Conservation (phyloP, 2,888 invertebrate genomes). For the Fragum fragum region DNA sequence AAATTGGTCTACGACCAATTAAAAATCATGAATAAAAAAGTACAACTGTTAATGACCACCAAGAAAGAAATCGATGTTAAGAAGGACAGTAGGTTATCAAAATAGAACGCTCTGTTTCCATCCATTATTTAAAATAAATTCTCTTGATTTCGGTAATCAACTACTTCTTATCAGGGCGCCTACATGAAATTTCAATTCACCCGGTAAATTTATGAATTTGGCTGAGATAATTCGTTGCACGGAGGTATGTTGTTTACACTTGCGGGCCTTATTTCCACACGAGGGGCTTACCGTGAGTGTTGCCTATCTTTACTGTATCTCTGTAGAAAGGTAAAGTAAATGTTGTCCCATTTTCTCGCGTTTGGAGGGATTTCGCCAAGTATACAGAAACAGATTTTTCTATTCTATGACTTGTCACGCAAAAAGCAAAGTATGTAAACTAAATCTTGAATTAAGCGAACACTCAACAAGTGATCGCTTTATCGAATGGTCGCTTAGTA, state of each 20-base stretch:
- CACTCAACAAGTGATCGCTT: too few species aligned
- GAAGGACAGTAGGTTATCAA: conserved; percentile 23
- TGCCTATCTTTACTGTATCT: conserved; percentile 53
- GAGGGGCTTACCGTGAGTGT: conserved; percentile 62
- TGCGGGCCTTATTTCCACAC: conserved; percentile 58
- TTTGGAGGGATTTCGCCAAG: conserved; percentile 31
- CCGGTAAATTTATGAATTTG: conserved; percentile 43
- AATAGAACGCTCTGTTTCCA: conserved; percentile 20
- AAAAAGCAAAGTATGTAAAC: too few species aligned
- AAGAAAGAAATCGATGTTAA: not conserved
- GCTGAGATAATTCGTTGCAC: conserved; percentile 44
- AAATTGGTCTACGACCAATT: too few species aligned
- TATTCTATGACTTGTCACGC: too few species aligned
- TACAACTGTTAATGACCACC: not conserved
- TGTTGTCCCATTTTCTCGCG: conserved; percentile 57
- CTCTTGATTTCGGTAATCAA: conserved; percentile 13
- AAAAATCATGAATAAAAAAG: too few species aligned
- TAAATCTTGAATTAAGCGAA: too few species aligned
- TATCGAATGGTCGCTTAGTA: too few species aligned
- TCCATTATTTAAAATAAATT: conserved; percentile 27
- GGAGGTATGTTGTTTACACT: conserved; percentile 69
- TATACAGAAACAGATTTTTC: too few species aligned
- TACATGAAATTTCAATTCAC: conserved; percentile 59
- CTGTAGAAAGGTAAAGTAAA: conserved; percentile 17
- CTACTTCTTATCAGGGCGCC: conserved; percentile 20